These are phyloP conservation scores for Luffia ferchaultella DNA, from an alignment of 2,888 invertebrate species.

Conservation along the genomic window DNA sequence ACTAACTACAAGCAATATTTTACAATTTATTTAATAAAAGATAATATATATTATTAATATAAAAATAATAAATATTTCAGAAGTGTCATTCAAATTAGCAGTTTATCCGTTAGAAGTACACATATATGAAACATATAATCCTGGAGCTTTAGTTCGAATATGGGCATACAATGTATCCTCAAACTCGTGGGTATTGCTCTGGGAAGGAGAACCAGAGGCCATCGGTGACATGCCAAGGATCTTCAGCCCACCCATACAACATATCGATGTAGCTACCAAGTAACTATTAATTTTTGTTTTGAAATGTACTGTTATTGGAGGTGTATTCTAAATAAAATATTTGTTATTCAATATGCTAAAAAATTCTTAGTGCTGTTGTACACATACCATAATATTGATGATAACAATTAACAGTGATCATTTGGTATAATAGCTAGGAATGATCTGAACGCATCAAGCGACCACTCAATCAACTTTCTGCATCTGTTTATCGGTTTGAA, in stretches of 20 bases:
- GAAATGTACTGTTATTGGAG: no score
- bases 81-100: constrained; percentile 71
- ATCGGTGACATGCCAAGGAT: constrained; percentile 72
- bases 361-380: no score
- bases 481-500: no score
- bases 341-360: no score
- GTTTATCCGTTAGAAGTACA: constrained; percentile 76
- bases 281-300: constrained; percentile 17
- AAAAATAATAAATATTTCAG: constrained; percentile 40
- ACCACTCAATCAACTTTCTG: no score
- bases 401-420: no score
- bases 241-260: constrained; percentile 77
- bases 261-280: constrained; percentile 52
- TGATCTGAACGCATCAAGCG: no score
- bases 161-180: constrained; percentile 68
- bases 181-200: constrained; percentile 74
- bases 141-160: constrained; percentile 82
- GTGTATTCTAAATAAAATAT: no score
- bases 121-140: constrained; percentile 87
- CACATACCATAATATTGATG: no score
- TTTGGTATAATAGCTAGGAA: no score
- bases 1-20: no score
- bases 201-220: constrained; percentile 76
- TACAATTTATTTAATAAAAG: no score
- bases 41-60: neutral